phyloP scores from a whole-genome alignment of 2,888 invertebrate species.

The Apamea sordens region DNA sequence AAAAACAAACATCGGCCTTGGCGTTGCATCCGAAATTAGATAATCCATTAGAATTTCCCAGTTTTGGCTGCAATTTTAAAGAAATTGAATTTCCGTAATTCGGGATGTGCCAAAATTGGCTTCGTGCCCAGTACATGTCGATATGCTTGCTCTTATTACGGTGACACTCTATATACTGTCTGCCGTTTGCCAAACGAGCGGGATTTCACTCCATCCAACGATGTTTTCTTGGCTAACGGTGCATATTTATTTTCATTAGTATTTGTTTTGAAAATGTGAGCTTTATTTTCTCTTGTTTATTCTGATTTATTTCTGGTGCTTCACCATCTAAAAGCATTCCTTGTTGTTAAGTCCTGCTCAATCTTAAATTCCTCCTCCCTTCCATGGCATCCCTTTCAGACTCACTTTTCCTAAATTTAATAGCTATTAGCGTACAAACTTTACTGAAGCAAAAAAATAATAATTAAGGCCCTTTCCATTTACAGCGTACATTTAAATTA shows the following conservation, averaged over 20 bases:
- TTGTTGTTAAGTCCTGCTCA: background rate
- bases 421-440: background rate
- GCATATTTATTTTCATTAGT: background rate
- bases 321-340: too few species aligned
- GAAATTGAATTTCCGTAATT: conserved; percentile 44
- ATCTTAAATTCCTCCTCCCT: background rate
- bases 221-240: conserved; percentile 32
- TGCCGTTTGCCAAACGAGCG: conserved; percentile 35
- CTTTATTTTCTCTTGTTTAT: background rate
- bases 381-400: background rate
- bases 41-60: conserved; percentile 19
- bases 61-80: conserved; percentile 36
- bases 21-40: conserved; percentile 2
- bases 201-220: conserved; percentile 23
- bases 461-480: background rate
- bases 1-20: background rate
- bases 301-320: background rate
- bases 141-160: conserved; percentile 44
- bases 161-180: conserved; percentile 27
- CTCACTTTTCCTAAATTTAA: background rate
- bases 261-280: background rate
- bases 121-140: conserved; percentile 37
- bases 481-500: background rate
- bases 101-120: conserved; percentile 24
- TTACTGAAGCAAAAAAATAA: background rate